Base-by-base conservation (phyloP, 2,888 invertebrate species). In the Campopleginae sp. region DNA sequence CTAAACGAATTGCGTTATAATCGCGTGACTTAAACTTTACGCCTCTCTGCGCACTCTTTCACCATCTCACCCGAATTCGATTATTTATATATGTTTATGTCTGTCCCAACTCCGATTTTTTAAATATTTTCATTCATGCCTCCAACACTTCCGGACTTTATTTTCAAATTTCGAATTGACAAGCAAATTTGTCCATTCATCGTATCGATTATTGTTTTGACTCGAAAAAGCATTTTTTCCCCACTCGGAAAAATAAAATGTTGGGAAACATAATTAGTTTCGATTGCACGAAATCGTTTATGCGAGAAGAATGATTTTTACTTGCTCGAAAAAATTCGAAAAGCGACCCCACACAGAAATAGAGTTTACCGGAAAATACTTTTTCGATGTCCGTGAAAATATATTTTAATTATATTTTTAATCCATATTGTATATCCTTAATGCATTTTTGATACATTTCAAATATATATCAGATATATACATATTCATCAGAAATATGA, bases 1-100 rank as follows among this genome's bases (percentile, higher is more conserved):
- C n/a, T 61, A 54, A 80, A 72, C 19, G 38, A 74, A 63, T 27
- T 27, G 63, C 31, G 82, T 76, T 79, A 80, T 85, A 82, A 85
- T 82, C 68, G 78, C 85, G 78, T 71, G 79, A 74, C 66, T 72
- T 46, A 14, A 71, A 80, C 80, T 85, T 81, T 65, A 86, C 75
- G 27, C 51, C 71, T 75, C 70, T 51, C 54, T 66, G 19, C 42
- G 19, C 42, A 27, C 58, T 70, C 58, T 65, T 72, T 66, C 66
- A 14, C 68, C 23, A 72, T 38, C 48, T 66, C 63, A 74, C 68
- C 68, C 51, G 27, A 33, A 70, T 38, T 71, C 27, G 5, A 27
- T 46, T 65, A 71, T 63, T 72, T 48, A 3, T 2, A 63, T 63
- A 19, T 48, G 42, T 54, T 42, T 66, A 61, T 23, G 33, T 46